Conservation (phyloP, 2,797 vertebrate genomes). For the Nannoperca australis region DNA sequence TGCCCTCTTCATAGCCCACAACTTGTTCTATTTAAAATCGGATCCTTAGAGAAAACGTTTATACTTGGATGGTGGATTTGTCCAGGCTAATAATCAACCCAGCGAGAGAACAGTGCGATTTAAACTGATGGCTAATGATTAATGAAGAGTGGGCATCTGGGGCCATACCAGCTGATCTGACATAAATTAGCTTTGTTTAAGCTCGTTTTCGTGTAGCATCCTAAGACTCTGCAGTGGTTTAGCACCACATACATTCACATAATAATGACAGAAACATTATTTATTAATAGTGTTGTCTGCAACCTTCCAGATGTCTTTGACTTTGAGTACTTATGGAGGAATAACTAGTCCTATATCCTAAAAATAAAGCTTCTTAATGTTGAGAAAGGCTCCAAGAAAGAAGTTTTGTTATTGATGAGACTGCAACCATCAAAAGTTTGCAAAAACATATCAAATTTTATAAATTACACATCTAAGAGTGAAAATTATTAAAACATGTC, state of each 20-base stretch:
- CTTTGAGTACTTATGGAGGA: neutral
- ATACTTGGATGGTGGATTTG: slow-evolving; percentile 44
- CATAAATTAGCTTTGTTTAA: slow-evolving; percentile 29
- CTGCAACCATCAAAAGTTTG: neutral
- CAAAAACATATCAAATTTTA: neutral
- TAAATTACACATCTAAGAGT: neutral
- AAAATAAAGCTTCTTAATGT: neutral
- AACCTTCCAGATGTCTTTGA: neutral
- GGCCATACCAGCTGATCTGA: slow-evolving; percentile 40
- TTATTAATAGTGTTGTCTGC: neutral
- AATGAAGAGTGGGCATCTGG: slow-evolving; percentile 60
- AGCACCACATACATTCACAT: slow-evolving; percentile 10
- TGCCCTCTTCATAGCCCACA: neutral
- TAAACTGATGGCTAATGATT: slow-evolving; percentile 77
- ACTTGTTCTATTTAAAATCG: slow-evolving; percentile 11
- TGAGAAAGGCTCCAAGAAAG: neutral
- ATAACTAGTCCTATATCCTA: neutral
- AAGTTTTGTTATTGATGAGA: neutral
- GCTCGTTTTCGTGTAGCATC: neutral
- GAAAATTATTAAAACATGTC: neutral
- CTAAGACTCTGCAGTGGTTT: neutral
- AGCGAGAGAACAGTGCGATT: slow-evolving; percentile 54
- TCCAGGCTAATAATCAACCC: slow-evolving; percentile 75
- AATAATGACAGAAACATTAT: neutral
- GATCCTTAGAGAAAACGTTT: slow-evolving; percentile 23